Evolutionary conservation across 53 echinoderm and acorn worm genomes (phyloP), one percentile per base, ranked within the genome.

Genomic region (Crossaster papposus): DNA sequence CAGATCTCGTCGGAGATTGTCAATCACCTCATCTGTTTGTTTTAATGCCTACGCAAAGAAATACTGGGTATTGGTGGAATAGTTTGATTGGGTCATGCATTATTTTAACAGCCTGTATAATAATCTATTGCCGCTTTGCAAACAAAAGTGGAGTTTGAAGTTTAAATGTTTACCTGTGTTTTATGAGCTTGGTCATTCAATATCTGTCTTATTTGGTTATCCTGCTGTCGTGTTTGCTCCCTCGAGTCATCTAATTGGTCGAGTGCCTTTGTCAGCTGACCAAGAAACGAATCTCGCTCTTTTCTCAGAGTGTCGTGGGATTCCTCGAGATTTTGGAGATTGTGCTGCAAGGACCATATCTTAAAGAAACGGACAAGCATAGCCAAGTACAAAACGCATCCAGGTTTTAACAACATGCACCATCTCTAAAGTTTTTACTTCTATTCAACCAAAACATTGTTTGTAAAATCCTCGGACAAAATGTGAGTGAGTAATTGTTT

Each of bases 281-380:
- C 26, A 18, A 87, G 37, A 58, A 87, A 87, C 17, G 87, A 75
- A 14, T 87, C 87, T 77, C 87, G 87, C 62, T 87, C 87, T 62
- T 87, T 87, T 28, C 36, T 36, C 0, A 55, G 35, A 53, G 24
- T 62, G 23, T n/a, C 14, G 36, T 63, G 87, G 23, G 87, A 63
- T 63, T 87, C 64, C 55, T 77, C 77, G 55, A 77, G 36, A 58
- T 33, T 54, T 77, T 87, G 22, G 35, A 87, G 75, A 62, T 87
- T 63, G n/a, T 77, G 75, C 58, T 77, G 55, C 77, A 87, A 36
- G 36, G 87, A 75, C 77, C 35, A 37, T 24, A 87, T 35, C 87
- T 87, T 28, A 15, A 54, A 81, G 24, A 37, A 83, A 70, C 36
- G 51, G 14, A 24, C 34, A 36, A 74, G 36, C 14, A 35, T 35